Base-by-base conservation (phyloP, 2,113 vertebrate species). In the Stercorarius parasiticus region DNA sequence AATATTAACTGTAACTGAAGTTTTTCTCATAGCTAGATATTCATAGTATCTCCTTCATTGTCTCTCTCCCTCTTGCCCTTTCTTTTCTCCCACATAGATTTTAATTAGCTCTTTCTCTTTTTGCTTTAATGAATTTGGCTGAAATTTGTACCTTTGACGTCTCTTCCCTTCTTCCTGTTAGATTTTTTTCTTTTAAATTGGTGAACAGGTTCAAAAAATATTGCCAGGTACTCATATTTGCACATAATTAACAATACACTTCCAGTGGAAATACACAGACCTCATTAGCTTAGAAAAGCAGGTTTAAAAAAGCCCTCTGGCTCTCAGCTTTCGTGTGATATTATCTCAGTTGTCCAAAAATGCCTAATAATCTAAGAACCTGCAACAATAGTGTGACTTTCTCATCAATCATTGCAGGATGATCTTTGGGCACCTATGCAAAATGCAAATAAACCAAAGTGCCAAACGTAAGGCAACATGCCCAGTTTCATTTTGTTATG, bases 401-500 rank as follows among this genome's bases (percentile, higher is more conserved):
- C 92, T 97, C 88, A 91, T 76, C 73, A 90, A 13, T 80, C 69
- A 52, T 70, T 88, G 49, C 66, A 26, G 10, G 10, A 82, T 65
- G 88, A 50, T 76, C 56, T 96, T 89, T 94, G 67, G 73, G 66
- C 45, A 84, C 82, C 79, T 96, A 56, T 61, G 47, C 67, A 88
- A 94, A 93, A 89, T 65, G 53, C 76, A 86, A 95, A 93, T 90
- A 93, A 95, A 79, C 77, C 26, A 12, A 97, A 90, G 71, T 72
- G 92, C 79, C 88, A 95, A 93, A 94, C 4, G 3, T 55, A 91
- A 84, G 86, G 91, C 70, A 93, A 58, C 36, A 11, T 84, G 92
- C 40, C 62, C 84, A 77, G 36, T 81, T 95, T 90, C 73, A 86
- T 96, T 82, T 97, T 94, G 64, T 93, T 96, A 95, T 95, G 92